These are phyloP conservation scores for Papilio polyxenes DNA, from an alignment of 1,140 invertebrate genomes.

Conservation along the genomic window DNA sequence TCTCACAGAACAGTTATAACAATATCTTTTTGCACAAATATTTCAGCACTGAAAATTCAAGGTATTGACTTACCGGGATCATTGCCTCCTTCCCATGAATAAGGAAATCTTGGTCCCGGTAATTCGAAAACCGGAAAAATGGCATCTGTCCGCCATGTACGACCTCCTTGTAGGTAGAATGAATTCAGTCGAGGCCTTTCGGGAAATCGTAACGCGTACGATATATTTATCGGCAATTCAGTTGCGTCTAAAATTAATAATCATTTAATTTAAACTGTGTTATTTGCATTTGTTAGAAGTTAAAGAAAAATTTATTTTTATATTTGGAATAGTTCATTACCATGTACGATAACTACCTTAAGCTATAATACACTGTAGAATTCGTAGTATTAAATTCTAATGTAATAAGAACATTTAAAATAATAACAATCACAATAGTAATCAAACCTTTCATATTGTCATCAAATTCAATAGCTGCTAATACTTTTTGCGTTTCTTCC, in stretches of 20 bases:
- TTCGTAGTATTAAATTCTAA: no score
- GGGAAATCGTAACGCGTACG: conserved; percentile 83
- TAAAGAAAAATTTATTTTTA: neutral
- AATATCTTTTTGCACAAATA: neutral
- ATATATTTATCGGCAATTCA: conserved; percentile 66
- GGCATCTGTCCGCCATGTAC: conserved; percentile 84
- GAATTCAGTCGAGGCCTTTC: conserved; percentile 80
- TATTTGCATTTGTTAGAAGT: neutral
- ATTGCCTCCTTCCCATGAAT: conserved; percentile 71
- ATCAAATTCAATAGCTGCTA: conserved; percentile 71
- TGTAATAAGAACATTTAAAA: no score
- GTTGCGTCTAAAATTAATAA: conserved; percentile 55
- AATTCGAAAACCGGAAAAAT: conserved; percentile 85
- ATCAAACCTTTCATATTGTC: conserved; percentile 60
- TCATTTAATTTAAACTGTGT: neutral
- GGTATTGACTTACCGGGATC: conserved; percentile 76
- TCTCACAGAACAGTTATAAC: no score
- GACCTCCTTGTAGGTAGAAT: conserved; percentile 62
- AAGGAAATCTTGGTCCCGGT: conserved; percentile 84
- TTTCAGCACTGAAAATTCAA: neutral
- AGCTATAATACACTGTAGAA: no score
- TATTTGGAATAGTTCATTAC: neutral
- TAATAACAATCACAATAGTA: neutral
- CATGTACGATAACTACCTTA: no score
- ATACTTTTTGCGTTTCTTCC: conserved; percentile 56